Percentiles rank a stretch among this genome's conserved stretches.
Evolutionary conservation across 2,113 vertebrate genomes (phyloP).

Genomic region (Mormyrus iriodes): DNA sequence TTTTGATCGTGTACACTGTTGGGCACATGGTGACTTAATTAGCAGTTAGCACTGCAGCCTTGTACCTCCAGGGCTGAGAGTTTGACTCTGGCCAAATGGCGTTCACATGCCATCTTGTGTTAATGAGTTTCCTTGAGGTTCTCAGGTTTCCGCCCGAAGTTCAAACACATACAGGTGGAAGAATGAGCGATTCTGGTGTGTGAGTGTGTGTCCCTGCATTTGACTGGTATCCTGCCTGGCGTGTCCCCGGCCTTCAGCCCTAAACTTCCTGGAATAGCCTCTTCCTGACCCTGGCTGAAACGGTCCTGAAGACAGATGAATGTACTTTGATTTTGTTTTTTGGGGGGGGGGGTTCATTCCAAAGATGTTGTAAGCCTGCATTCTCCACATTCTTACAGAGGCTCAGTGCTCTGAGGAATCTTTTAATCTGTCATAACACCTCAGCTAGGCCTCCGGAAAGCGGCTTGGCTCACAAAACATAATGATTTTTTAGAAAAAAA

Average conservation of each 20-base stretch:
- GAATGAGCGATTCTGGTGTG: not conserved
- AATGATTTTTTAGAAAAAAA: not conserved
- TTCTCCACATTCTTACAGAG: slow-evolving; percentile 6
- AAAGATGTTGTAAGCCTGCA: slow-evolving; percentile 12
- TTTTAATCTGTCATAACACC: slow-evolving; percentile 24
- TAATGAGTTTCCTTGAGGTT: not conserved
- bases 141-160: not conserved
- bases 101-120: not conserved
- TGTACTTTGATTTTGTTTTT: not conserved
- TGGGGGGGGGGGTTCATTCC: not conserved
- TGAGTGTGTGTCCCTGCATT: not conserved
- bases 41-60: not conserved
- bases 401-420: slow-evolving; percentile 12
- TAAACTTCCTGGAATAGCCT: not conserved
- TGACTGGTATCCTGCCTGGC: not conserved
- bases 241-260: not conserved
- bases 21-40: not conserved
- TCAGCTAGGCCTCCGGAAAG: slow-evolving; percentile 6
- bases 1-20: not conserved
- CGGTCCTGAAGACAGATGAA: not conserved
- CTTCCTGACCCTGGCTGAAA: not conserved
- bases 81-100: not conserved
- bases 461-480: not conserved
- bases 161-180: not conserved
- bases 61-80: too few species aligned